A percentile compares a stretch with the other conserved stretches of the same genome.
Evolutionary conservation across 2,888 invertebrate species (phyloP).

Genomic region (Epinotia bilunana): DNA sequence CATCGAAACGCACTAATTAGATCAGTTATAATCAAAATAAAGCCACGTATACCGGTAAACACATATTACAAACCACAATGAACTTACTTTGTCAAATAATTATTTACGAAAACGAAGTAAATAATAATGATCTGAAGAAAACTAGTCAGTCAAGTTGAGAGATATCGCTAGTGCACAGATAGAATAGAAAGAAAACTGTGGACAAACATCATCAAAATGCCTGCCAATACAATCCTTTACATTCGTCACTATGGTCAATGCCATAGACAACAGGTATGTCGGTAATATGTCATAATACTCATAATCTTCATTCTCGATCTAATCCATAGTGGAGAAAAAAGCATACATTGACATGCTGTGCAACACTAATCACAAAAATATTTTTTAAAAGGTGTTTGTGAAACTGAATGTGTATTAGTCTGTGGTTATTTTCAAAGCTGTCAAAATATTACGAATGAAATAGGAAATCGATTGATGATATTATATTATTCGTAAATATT

Average conservation of each 20-base stretch:
- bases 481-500: background rate
- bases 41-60: conserved; percentile 31
- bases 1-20: conserved; percentile 52
- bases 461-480: conserved; percentile 19
- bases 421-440: background rate
- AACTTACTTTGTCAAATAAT: conserved; percentile 37
- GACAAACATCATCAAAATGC: conserved; percentile 28
- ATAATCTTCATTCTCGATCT: background rate
- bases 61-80: conserved; percentile 17
- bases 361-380: no score
- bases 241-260: background rate
- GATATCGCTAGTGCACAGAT: conserved; percentile 35
- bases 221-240: conserved; percentile 3
- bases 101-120: conserved; percentile 43
- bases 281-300: no score
- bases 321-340: background rate
- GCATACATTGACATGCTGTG: background rate
- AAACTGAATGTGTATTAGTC: background rate
- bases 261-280: conserved; percentile 10
- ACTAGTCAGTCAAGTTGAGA: conserved; percentile 41
- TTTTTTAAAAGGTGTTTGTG: background rate
- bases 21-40: conserved; percentile 39
- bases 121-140: conserved; percentile 40
- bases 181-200: conserved; percentile 19
- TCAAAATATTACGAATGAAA: conserved; percentile 13